A percentile compares a stretch with the other conserved stretches of the same genome.
These are phyloP conservation scores for Tipula unca DNA, from an alignment of 2,888 invertebrate genomes.

Conservation along the genomic window DNA sequence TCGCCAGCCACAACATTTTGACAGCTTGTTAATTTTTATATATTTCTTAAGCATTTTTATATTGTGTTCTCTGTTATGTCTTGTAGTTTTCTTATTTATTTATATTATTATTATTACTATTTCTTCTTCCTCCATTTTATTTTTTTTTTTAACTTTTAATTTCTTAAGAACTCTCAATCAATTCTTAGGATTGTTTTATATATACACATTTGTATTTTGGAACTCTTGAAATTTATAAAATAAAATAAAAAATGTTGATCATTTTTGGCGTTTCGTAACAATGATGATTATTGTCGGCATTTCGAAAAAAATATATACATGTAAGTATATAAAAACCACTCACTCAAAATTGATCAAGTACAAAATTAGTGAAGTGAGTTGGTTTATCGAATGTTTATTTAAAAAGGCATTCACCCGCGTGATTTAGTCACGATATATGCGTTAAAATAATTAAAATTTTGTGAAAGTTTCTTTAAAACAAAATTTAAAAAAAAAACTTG, in stretches of 20 bases:
- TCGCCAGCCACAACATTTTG: conserved; percentile 14
- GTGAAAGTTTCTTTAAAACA: not conserved
- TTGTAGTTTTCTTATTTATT: conserved; percentile 14
- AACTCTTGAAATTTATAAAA: not conserved
- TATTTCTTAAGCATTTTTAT: conserved; percentile 3
- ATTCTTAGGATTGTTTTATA: not conserved
- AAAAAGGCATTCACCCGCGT: not conserved
- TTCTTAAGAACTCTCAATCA: not conserved
- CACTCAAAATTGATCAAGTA: not conserved
- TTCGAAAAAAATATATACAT: not conserved
- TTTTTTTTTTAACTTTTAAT: not conserved
- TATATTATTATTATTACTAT: not conserved
- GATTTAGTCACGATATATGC: not conserved
- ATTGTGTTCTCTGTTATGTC: not conserved
- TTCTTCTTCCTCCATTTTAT: not conserved
- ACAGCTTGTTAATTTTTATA: conserved; percentile 14
- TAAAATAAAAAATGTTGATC: not conserved
- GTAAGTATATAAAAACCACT: not conserved
- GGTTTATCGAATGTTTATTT: not conserved
- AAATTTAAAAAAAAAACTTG: not conserved
- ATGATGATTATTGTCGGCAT: not conserved
- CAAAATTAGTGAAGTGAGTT: conserved; percentile 3
- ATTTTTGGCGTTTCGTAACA: not conserved
- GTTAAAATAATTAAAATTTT: not conserved
- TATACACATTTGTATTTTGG: not conserved